A percentile compares a stretch with the other conserved stretches of the same genome.
phyloP scores from a whole-genome alignment of 2,797 vertebrate species.

The Trachurus trachurus region DNA sequence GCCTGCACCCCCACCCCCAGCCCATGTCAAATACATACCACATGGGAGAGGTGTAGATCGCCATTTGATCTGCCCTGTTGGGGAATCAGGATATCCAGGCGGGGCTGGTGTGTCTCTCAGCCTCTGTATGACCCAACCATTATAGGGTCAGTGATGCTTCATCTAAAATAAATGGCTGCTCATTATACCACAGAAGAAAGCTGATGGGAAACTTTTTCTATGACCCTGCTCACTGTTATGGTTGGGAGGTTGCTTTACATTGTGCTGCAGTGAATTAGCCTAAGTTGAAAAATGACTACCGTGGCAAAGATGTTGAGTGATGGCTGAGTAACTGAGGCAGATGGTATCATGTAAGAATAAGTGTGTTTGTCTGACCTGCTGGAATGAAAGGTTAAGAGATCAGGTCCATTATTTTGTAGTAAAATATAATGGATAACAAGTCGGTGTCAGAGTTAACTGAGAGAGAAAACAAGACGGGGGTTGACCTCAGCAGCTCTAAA shows the following conservation, averaged over 20 bases:
- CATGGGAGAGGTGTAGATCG: constrained; percentile 76
- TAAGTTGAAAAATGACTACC: constrained; percentile 33
- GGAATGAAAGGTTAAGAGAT: constrained; percentile 11
- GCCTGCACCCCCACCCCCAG: background rate
- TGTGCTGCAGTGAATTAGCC: constrained; percentile 34
- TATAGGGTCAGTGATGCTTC: background rate
- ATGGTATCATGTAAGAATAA: constrained; percentile 43
- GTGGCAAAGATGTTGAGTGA: constrained; percentile 30
- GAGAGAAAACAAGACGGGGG: constrained; percentile 2
- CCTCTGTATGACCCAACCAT: constrained; percentile 55
- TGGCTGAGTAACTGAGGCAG: constrained; percentile 18
- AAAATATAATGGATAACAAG: constrained; percentile 20
- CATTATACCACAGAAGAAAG: constrained; percentile 20
- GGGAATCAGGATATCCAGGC: constrained; percentile 58
- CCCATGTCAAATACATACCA: constrained; percentile 76
- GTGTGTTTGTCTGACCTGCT: constrained; percentile 39
- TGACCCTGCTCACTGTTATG: constrained; percentile 33
- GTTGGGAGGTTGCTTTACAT: constrained; percentile 38
- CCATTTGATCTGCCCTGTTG: constrained; percentile 73
- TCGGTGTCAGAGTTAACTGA: background rate
- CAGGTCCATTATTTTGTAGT: constrained; percentile 23
- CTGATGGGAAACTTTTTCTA: background rate
- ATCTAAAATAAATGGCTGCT: constrained; percentile 31
- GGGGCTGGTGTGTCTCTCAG: constrained; percentile 28
- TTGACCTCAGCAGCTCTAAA: background rate